Base-by-base conservation (phyloP, 1,140 invertebrate genomes). In the Caenorhabditis elegans region DNA sequence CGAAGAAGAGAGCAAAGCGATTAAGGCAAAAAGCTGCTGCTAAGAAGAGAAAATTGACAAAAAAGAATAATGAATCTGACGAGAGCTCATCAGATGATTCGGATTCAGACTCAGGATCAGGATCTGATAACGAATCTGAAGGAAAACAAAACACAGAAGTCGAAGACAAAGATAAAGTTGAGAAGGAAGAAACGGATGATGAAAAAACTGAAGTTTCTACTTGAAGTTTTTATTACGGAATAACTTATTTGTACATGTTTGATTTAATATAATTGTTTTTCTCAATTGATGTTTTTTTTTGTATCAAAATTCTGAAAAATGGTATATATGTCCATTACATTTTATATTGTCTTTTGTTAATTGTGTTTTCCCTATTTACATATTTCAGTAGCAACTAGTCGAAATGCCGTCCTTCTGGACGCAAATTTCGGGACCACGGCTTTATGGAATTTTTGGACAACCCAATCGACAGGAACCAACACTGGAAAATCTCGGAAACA, bases 1-100 rank as follows among this genome's bases (percentile, higher is more conserved):
- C 84, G 1, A 85, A 86, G 49, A 85, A 85, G 51, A 31, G 84
- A 46, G 82, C 82, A 31, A 86, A 86, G 34, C 78, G 82, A 4
- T 79, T 43, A 34, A 43, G 82, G 55, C 77, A 82, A 49, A 86
- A 86, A 36, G 85, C 46, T 3, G 78, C 77, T 24, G 31, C 80
- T 19, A 86, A 86, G 51, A 76, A 78, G 60, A 48, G 26, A 26
- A 84, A 49, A 39, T 26, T 51, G 36, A 26, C 70, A 8, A 78
- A 51, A 22, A 79, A 75, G 53, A 79, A 47, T 11, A 83, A 82
- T 19, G 47, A 82, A 5, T 49, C 39, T 4, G 48, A 77, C 11
- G 48, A 77, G 10, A 49, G 26, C 17, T 77, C 48, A 13, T 77
- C 48, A 10, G 48, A 75, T 75, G 65, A 48, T 28, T 77, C 76